These are phyloP conservation scores for Phalera bucephala DNA, from an alignment of 2,888 invertebrate genomes.

Conservation along the genomic window DNA sequence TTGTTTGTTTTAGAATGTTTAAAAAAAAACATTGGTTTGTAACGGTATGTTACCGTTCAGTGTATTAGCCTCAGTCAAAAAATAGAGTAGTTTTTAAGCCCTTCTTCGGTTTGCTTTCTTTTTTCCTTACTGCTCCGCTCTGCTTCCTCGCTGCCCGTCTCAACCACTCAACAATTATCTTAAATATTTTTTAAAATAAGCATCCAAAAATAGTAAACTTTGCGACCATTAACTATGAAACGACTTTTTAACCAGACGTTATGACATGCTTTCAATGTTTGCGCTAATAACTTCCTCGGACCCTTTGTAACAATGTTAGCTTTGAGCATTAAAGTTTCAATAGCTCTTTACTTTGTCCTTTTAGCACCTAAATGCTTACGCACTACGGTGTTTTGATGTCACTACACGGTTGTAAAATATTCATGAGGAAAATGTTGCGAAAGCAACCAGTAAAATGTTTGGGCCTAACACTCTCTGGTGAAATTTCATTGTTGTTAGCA, in stretches of 20 bases:
- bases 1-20: too few species aligned
- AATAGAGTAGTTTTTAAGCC: too few species aligned
- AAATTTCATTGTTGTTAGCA: not conserved
- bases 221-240: too few species aligned
- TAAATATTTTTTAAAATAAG: too few species aligned
- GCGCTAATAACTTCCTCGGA: not conserved
- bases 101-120: too few species aligned
- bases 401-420: slow-evolving; percentile 3
- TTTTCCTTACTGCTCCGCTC: too few species aligned
- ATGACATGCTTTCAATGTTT: not conserved
- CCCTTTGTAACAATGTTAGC: slow-evolving; percentile 2
- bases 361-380: slow-evolving; percentile 2
- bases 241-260: not conserved
- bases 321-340: slow-evolving; percentile 5
- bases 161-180: too few species aligned
- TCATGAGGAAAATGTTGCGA: not conserved
- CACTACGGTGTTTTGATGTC: not conserved
- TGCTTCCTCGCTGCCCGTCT: too few species aligned
- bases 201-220: too few species aligned
- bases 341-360: slow-evolving; percentile 6
- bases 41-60: too few species aligned
- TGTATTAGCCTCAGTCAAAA: too few species aligned
- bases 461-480: not conserved
- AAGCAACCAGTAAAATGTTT: slow-evolving; percentile 5
- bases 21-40: too few species aligned